Base-by-base conservation (phyloP, 2,113 vertebrate genomes). In the Tympanuchus pallidicinctus region DNA sequence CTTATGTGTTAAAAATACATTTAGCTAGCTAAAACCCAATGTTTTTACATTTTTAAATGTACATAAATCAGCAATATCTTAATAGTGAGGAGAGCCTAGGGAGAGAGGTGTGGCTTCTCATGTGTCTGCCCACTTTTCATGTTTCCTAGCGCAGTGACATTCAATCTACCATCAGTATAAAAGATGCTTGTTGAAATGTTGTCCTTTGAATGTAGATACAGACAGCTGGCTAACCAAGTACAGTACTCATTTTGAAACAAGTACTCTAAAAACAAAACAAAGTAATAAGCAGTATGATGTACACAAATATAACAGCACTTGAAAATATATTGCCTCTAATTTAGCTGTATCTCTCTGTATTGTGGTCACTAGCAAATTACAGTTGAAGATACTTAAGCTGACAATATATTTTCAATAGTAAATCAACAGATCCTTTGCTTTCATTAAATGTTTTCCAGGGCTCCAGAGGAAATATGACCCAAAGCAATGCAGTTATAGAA, bases 391-490 rank as follows among this genome's bases (percentile, higher is more conserved):
- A 30, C 59, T 92, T 64, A 91, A 64, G 82, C 61, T 86, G 93
- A 65, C 81, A 78, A 95, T 97, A 80, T 22, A 11, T 93, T 96
- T 97, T 85, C 93, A 94, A 64, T 71, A 91, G 93, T 89, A 96
- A 97, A 96, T 96, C 96, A 95, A 93, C 88, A 96, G 91, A 90
- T 96, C 76, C 60, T 97, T 97, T 84, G 75, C 88, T 95, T 96
- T 74, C 66, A 64, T 83, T 82, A 91, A 97, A 96, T 92, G 88
- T 96, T 97, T 97, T 92, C 82, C 69, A 92, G 92, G 66, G 83
- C 93, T 95, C 87, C 79, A 82, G 94, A 92, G 95, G 92, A 96
- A 97, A 92, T 93, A 94, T 78, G 83, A 96, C 94, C 95, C 71
- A 65, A 74, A 72, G 59, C 72, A 95, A 95, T 88, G 92, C 2